Base-by-base conservation (phyloP, 2,113 vertebrate species). In the Vanacampus margaritifer region DNA sequence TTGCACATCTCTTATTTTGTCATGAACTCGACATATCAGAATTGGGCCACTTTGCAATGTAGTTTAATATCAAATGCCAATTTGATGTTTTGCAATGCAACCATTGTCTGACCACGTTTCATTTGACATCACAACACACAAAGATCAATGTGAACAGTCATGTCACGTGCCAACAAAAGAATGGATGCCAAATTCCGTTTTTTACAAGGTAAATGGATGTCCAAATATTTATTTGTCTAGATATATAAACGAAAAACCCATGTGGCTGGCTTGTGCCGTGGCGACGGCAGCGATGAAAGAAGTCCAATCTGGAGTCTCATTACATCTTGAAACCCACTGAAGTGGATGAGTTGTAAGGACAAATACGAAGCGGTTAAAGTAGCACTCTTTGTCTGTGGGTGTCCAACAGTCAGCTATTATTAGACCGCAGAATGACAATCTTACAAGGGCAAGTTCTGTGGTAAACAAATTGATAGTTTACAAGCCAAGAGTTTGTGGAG, bases 321-420 rank as follows among this genome's bases (percentile, higher is more conserved):
- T 60, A 37, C 21, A 60, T 9, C 21, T 61, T 61, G 58, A 37
- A 61, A 61, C 36, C 39, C 35, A 6, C 36, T 61, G 37, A 61
- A 61, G 37, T 41, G 59, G 59, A 61, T 61, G 59, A 19, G 21
- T 24, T 41, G 36, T 39, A 61, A 61, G 36, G 36, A 61, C 59
- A 61, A 61, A 37, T 57, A 28, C 14, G 6, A 57, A 57, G 6
- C 26, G 4, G 26, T 57, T 19, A 57, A 57, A 57, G 54, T 17
- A 57, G 54, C 26, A 57, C 54, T 57, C 16, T 57, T 32, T 57
- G 54, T 17, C 14, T 19, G 54, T 28, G 54, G 14, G 54, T 28
- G 54, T 28, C 54, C 54, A 32, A 32, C 51, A 24, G 50, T 54
- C 26, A 57, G 26, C 16, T 32, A 32, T 32, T 28, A 57, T 57